Evolutionary conservation across 2,888 invertebrate genomes (phyloP).

Genomic region (Macrophya alboannulata): DNA sequence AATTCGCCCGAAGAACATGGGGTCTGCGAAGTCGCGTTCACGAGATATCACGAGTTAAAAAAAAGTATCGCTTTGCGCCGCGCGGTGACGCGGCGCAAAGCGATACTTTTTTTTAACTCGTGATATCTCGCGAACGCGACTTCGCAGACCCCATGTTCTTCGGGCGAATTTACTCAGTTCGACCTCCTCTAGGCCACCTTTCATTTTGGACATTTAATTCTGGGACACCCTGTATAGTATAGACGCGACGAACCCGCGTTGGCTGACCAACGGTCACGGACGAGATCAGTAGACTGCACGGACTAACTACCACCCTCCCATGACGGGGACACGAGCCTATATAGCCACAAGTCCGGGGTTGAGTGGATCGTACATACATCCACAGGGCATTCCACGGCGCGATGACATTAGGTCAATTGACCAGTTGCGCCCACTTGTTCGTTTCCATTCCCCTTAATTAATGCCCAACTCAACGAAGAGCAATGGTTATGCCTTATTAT

Average conservation of each 20-base stretch:
- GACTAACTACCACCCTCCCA: not conserved
- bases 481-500: constrained; percentile 45
- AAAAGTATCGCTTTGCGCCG: too few species aligned
- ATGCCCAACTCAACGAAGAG: constrained; percentile 25
- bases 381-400: constrained; percentile 39
- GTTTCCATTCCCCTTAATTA: constrained; percentile 48
- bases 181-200: too few species aligned
- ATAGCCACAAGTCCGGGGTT: not conserved
- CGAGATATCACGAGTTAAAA: too few species aligned
- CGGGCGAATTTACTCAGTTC: too few species aligned
- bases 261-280: constrained; percentile 24
- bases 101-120: too few species aligned
- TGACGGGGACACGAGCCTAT: not conserved
- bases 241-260: not conserved
- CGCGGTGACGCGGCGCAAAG: too few species aligned
- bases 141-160: too few species aligned
- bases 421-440: constrained; percentile 56
- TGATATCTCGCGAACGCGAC: too few species aligned
- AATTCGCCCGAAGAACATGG: too few species aligned
- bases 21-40: too few species aligned
- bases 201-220: too few species aligned
- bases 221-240: too few species aligned
- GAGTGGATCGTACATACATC: not conserved
- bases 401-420: constrained; percentile 54
- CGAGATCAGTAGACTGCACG: constrained; percentile 12